phyloP scores from a whole-genome alignment of 2,797 vertebrate species.

The Emydoidea blandingii region DNA sequence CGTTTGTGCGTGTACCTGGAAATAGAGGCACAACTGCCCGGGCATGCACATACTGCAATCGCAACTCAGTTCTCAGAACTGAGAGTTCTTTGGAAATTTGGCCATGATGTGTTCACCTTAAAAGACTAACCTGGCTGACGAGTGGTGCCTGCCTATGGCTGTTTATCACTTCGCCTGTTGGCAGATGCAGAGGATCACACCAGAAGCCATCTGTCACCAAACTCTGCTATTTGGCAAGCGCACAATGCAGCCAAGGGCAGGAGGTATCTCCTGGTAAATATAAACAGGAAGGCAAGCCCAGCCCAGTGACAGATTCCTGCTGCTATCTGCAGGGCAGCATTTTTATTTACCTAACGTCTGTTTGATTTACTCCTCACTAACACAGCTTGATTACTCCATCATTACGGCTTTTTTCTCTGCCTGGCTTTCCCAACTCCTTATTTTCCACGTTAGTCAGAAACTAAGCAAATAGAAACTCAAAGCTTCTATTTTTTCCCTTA shows the following conservation, averaged over 20 bases:
- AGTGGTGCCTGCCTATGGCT: conserved; percentile 17
- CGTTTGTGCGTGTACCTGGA: background rate
- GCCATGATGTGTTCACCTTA: background rate
- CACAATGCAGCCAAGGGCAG: background rate
- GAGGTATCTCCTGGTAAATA: conserved; percentile 22
- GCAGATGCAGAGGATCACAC: background rate
- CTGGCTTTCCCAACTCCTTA: background rate
- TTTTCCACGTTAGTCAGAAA: background rate
- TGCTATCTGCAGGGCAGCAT: background rate
- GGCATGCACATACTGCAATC: fast-evolving
- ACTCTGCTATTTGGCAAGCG: background rate
- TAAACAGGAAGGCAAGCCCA: conserved; percentile 29
- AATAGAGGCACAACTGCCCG: fast-evolving
- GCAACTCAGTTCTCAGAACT: background rate
- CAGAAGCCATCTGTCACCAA: conserved; percentile 52
- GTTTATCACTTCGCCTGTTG: background rate
- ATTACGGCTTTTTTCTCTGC: conserved; percentile 11
- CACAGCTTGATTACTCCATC: conserved; percentile 17
- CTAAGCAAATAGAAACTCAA: conserved; percentile 46
- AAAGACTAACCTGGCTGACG: background rate
- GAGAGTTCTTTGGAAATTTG: background rate
- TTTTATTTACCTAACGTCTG: conserved; percentile 55
- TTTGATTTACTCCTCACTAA: background rate
- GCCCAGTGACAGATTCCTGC: background rate
- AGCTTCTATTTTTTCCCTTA: background rate